These are phyloP conservation scores for Microctonus aethiopoides DNA, from an alignment of 2,888 invertebrate species.

Conservation along the genomic window DNA sequence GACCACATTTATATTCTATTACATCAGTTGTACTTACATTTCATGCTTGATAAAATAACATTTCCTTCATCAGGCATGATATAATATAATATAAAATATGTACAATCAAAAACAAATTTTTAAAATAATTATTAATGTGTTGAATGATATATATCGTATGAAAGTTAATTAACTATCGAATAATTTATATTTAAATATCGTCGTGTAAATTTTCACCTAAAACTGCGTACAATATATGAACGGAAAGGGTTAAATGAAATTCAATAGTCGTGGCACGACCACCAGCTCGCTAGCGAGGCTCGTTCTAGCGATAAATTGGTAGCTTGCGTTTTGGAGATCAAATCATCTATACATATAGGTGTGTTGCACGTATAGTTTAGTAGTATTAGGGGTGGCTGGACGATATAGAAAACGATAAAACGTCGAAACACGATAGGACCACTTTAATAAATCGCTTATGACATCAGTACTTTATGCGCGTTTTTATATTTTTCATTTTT, in stretches of 20 bases:
- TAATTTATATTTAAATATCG: not conserved
- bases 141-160: not conserved
- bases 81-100: no score
- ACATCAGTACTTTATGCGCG: conserved; percentile 3
- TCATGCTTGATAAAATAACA: not conserved
- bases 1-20: no score
- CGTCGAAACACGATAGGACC: conserved; percentile 35
- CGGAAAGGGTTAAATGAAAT: conserved; percentile 5
- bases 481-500: not conserved
- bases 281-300: conserved; percentile 41
- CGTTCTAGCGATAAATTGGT: conserved; percentile 39
- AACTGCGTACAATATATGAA: not conserved
- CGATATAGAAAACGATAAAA: conserved; percentile 33
- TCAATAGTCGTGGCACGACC: conserved; percentile 11
- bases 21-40: no score
- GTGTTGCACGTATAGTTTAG: not conserved
- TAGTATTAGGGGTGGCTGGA: not conserved
- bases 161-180: not conserved
- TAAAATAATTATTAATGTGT: not conserved
- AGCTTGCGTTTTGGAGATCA: conserved; percentile 20
- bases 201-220: conserved; percentile 12
- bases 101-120: not conserved
- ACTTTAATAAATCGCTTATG: conserved; percentile 29
- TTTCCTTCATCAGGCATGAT: no score
- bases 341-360: not conserved